These are phyloP conservation scores for Drosophila phalerata DNA, from an alignment of 2,888 invertebrate genomes.

Conservation along the genomic window DNA sequence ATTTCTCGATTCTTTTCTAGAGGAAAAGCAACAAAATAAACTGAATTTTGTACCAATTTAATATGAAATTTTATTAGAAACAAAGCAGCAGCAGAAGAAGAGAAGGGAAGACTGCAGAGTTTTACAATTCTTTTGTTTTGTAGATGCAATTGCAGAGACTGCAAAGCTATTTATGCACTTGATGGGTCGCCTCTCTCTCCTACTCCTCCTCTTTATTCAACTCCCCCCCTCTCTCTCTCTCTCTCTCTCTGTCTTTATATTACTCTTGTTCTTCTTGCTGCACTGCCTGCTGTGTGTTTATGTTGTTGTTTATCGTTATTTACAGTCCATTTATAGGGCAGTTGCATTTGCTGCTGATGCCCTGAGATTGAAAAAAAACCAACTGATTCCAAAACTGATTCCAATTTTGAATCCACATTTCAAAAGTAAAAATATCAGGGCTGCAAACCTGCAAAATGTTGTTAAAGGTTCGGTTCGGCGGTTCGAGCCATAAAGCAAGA, in stretches of 20 bases:
- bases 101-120: background rate
- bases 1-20: conserved; percentile 18
- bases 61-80: conserved; percentile 43
- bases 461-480: too few relatives aligned
- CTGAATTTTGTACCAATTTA: conserved; percentile 29
- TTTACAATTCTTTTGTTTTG: background rate
- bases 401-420: background rate
- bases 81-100: conserved; percentile 19
- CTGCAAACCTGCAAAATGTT: too few relatives aligned
- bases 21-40: conserved; percentile 9
- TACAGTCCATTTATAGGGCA: conserved; percentile 35
- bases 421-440: too few relatives aligned
- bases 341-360: conserved; percentile 3
- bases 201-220: background rate
- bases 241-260: too few relatives aligned
- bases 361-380: background rate
- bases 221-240: background rate
- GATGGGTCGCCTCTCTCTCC: conserved; percentile 18
- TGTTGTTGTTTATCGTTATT: conserved; percentile 23
- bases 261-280: background rate
- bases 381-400: background rate
- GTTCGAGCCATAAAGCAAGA: too few relatives aligned
- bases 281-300: conserved; percentile 11
- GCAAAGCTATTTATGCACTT: conserved; percentile 57
- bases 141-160: conserved; percentile 19